Base-by-base conservation (phyloP, 2,888 invertebrate genomes). In the Zeuzera pyrina region DNA sequence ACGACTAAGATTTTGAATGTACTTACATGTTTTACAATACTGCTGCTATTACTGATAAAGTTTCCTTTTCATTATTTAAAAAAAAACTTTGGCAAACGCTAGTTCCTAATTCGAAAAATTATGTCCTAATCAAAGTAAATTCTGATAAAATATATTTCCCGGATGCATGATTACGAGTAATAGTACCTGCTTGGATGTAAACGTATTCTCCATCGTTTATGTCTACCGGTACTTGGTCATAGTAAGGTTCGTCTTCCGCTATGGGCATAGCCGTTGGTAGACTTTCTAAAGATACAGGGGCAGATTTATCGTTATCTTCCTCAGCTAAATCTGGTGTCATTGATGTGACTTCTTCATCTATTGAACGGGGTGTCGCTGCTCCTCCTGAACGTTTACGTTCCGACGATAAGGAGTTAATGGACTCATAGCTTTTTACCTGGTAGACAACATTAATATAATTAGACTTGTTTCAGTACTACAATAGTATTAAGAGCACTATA, bases 181-280 rank as follows among this genome's bases (percentile, higher is more conserved):
- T n/a, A n/a, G 77, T 72, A 70, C 89, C 88, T 35, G 90, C 88
- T 77, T 90, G 89, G 39, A 91, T 89, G 52, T 90, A 90, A 43
- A 91, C 90, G 59, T 91, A 91, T 79, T 92, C 91, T 32, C 91
- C 91, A 45, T 88, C 88, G 42, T 84, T 85, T 29, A 85, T 83
- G 42, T 90, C 91, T 29, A 87, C 77, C 1, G 91, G 90, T 29
- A 91, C 91, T 57, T 88, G 89, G 52, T 91, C 91, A 50, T 91
- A 91, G 50, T 89, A 90, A 0, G 90, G 91, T 52, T 91, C 91
- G 46, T 88, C 87, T 34, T 84, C 83, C 2, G 58, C 45, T 3
- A 53, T 44, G 1, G 72, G 61, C 19, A 53, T 65, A 8, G 51
- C 55, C 1, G 71, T 69, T 2, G 79, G 76, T 30, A 78, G 66